phyloP scores from a whole-genome alignment of 2,113 vertebrate genomes.

The Vireo altiloquus region DNA sequence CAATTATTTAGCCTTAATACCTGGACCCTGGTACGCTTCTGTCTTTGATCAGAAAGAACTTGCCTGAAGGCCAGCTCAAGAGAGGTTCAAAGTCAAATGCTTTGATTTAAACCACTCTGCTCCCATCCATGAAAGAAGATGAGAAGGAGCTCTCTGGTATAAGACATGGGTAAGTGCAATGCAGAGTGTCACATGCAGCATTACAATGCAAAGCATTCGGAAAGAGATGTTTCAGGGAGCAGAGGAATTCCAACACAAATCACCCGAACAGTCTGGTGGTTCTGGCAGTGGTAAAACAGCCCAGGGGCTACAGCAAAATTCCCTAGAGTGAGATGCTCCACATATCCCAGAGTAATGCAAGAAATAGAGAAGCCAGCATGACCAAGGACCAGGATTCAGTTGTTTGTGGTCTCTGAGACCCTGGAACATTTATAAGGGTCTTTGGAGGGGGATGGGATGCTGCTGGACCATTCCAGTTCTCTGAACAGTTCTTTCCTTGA shows the following conservation, averaged over 20 bases:
- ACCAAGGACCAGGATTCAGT: neutral
- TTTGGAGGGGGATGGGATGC: neutral
- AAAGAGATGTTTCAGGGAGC: neutral
- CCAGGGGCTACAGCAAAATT: neutral
- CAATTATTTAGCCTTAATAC: conserved; percentile 63
- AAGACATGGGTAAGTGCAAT: conserved; percentile 12
- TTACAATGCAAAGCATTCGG: neutral
- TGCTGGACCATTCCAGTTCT: neutral
- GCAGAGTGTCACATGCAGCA: neutral
- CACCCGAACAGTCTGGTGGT: neutral
- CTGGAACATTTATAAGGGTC: neutral
- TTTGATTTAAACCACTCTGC: conserved; percentile 66
- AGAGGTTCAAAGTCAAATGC: conserved; percentile 66
- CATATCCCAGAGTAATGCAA: neutral
- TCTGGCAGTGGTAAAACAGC: neutral
- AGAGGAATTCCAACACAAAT: neutral
- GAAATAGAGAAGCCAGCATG: neutral
- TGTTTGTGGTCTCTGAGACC: neutral
- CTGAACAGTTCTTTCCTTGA: neutral
- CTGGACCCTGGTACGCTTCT: conserved; percentile 53
- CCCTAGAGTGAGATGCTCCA: neutral
- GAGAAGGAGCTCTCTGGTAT: conserved; percentile 32
- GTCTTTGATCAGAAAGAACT: conserved; percentile 66
- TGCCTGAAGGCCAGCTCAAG: conserved; percentile 64
- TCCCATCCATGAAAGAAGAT: conserved; percentile 57